These are phyloP conservation scores for Amazona vittata DNA, from an alignment of 2,113 vertebrate genomes.

Conservation along the genomic window DNA sequence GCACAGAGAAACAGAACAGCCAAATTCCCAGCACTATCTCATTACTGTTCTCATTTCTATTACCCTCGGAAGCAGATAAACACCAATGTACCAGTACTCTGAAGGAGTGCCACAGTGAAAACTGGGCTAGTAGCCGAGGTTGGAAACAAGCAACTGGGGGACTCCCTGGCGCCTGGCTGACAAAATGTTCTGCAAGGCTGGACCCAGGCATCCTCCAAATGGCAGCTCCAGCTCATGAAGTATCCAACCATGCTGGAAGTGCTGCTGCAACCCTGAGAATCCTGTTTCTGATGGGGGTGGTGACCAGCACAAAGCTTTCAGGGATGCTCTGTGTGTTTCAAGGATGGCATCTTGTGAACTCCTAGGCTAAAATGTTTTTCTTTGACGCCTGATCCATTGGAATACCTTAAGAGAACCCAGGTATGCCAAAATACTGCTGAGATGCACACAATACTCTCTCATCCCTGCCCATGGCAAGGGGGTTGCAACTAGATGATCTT, in stretches of 20 bases:
- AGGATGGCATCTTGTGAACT: neutral
- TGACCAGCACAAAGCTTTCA: neutral
- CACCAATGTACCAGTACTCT: neutral
- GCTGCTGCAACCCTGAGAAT: neutral
- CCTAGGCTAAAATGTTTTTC: neutral
- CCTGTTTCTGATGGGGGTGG: neutral
- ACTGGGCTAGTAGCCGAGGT: neutral
- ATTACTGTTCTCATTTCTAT: neutral
- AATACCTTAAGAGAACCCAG: neutral
- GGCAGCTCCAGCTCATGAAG: neutral
- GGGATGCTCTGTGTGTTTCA: neutral
- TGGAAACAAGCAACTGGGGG: neutral
- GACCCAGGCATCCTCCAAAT: neutral
- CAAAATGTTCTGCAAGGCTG: neutral
- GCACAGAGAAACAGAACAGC: neutral
- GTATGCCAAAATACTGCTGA: neutral
- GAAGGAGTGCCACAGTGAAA: neutral
- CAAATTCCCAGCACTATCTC: neutral
- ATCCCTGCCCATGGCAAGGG: too few species aligned
- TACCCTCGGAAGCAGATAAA: rapidly evolving
- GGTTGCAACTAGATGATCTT: too few species aligned
- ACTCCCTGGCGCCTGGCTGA: neutral
- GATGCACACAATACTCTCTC: neutral
- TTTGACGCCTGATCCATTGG: neutral
- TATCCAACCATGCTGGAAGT: neutral